Percentiles rank a stretch among this genome's conserved stretches.
phyloP scores from a whole-genome alignment of 2,888 invertebrate genomes.

The Isoperla grammatica region DNA sequence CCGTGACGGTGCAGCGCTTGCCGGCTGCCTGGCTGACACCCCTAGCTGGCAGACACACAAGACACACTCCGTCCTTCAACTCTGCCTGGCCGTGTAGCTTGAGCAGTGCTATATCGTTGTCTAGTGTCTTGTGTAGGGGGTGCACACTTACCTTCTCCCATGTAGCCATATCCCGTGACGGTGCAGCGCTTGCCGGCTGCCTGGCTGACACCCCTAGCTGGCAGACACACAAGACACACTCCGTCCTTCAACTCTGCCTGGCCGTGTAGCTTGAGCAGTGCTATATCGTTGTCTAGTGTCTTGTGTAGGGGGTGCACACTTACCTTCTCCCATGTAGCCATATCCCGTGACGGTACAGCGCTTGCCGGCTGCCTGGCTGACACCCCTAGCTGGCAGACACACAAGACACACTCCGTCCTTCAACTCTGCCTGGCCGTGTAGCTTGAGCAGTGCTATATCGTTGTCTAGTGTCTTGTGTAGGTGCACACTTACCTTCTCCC shows the following conservation, averaged over 20 bases:
- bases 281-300: conserved; percentile 91
- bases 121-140: conserved; percentile 85
- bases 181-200: conserved; percentile 88
- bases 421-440: conserved; percentile 82
- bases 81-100: conserved; percentile 86
- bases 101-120: conserved; percentile 88
- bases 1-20: conserved; percentile 87
- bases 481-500: conserved; percentile 83
- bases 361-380: conserved; percentile 83
- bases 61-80: conserved; percentile 75
- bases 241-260: conserved; percentile 85
- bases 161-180: conserved; percentile 91
- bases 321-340: conserved; percentile 93
- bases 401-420: conserved; percentile 81
- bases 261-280: conserved; percentile 80
- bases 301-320: no score
- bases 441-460: conserved; percentile 85
- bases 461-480: conserved; percentile 92
- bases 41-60: conserved; percentile 83
- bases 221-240: conserved; percentile 78
- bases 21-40: conserved; percentile 86
- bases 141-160: conserved; percentile 86
- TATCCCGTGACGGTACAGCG: conserved; percentile 91
- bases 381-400: conserved; percentile 83
- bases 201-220: conserved; percentile 81